phyloP scores from a whole-genome alignment of 2,797 vertebrate species.

The Hydrophis major region DNA sequence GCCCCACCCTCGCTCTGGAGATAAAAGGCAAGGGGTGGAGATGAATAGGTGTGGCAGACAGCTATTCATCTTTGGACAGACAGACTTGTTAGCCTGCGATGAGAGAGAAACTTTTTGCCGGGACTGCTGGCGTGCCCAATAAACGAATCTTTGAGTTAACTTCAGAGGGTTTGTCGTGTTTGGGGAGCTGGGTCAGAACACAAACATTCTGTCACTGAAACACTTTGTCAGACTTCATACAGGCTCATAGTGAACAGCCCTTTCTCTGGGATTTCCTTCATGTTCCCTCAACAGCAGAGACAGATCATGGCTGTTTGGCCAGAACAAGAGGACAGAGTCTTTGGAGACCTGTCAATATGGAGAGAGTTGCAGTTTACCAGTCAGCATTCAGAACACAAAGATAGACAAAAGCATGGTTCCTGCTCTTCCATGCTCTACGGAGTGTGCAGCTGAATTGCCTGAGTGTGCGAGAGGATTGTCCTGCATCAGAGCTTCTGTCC shows the following conservation, averaged over 20 bases:
- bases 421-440: not conserved
- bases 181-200: too few relatives aligned
- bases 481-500: not conserved
- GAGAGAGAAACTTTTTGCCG: too few relatives aligned
- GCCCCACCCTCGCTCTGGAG: too few relatives aligned
- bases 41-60: too few relatives aligned
- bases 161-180: too few relatives aligned
- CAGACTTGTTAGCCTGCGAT: too few relatives aligned
- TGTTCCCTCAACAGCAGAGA: not conserved
- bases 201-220: not conserved
- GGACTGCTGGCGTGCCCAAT: too few relatives aligned
- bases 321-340: not conserved
- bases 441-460: not conserved
- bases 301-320: not conserved
- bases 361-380: not conserved
- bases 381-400: not conserved
- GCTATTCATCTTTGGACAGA: too few relatives aligned
- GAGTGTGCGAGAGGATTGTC: not conserved
- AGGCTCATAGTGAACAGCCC: not conserved
- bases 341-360: not conserved
- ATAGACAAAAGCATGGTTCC: not conserved
- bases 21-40: too few relatives aligned
- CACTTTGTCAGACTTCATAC: not conserved
- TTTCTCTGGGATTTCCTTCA: not conserved
- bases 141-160: too few relatives aligned